These are phyloP conservation scores for Darevskia mixta DNA, from an alignment of 2,797 vertebrate genomes.

Conservation along the genomic window DNA sequence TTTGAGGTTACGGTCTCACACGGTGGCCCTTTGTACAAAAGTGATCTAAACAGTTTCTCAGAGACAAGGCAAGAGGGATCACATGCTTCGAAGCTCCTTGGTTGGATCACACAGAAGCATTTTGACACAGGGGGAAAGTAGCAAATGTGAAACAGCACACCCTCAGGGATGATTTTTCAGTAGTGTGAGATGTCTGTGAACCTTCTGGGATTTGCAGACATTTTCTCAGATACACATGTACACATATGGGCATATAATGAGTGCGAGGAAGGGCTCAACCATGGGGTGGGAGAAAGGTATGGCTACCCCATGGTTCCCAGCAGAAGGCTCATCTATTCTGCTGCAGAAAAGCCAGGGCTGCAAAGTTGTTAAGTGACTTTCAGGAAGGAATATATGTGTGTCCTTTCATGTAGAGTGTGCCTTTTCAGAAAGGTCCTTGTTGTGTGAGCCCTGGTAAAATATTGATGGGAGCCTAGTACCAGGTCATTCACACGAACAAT, in stretches of 20 bases:
- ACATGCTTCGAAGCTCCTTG: background rate
- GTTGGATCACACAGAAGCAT: background rate
- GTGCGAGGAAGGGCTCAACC: background rate
- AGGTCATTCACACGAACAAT: background rate
- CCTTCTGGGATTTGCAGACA: conserved; percentile 21
- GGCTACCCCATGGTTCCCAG: background rate
- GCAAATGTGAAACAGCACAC: background rate
- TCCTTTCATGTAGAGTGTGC: background rate
- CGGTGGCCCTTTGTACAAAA: background rate
- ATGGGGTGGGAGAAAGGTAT: conserved; percentile 2
- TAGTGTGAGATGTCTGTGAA: background rate
- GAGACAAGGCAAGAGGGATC: background rate
- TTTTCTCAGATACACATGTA: conserved; percentile 12
- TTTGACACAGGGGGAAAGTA: background rate
- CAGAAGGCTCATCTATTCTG: conserved; percentile 1
- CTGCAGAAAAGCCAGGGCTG: background rate
- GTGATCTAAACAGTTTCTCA: background rate
- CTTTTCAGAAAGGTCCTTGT: background rate
- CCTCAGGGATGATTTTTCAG: background rate
- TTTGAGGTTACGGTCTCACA: background rate
- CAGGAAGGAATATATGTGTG: background rate
- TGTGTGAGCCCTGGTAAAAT: background rate
- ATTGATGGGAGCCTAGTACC: background rate
- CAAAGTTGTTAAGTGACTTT: background rate
- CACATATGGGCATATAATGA: conserved; percentile 22